Evolutionary conservation across 2,113 vertebrate species (phyloP).

Genomic region (Daboia siamensis): DNA sequence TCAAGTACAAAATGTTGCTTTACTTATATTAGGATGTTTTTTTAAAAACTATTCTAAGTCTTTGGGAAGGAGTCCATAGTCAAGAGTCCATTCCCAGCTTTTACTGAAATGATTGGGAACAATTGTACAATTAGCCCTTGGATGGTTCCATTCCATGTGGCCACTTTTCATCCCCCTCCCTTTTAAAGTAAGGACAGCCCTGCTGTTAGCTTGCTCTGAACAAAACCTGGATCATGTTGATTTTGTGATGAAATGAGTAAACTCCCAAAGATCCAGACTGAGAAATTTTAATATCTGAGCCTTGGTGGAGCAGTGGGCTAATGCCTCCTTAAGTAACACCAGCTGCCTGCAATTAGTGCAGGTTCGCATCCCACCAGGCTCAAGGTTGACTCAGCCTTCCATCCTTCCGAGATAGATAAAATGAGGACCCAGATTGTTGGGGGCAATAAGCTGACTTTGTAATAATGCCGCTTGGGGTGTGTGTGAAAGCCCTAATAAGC

Average conservation of each 20-base stretch:
- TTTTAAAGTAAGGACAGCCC: not conserved
- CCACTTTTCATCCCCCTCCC: not conserved
- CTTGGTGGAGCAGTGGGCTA: too few species aligned
- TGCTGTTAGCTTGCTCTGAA: not conserved
- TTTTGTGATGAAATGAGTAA: not conserved
- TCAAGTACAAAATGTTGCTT: not conserved
- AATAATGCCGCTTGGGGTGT: too few species aligned
- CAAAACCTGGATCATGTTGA: not conserved
- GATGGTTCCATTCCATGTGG: not conserved
- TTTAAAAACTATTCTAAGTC: not conserved
- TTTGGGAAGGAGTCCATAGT: not conserved
- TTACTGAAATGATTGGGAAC: not conserved
- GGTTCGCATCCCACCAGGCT: too few species aligned
- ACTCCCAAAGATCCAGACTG: not conserved
- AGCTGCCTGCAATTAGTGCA: too few species aligned
- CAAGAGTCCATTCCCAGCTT: not conserved
- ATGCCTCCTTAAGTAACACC: too few species aligned
- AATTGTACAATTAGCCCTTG: not conserved
- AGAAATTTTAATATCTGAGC: not conserved
- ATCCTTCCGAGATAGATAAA: too few species aligned
- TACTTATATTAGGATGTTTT: not conserved
- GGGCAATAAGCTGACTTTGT: too few species aligned
- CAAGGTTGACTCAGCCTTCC: too few species aligned
- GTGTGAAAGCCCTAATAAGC: too few species aligned
- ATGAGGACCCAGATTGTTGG: too few species aligned